Percentiles rank a stretch among this genome's conserved stretches.
These are phyloP conservation scores for Mandrillus leucophaeus DNA, from an alignment of 2,113 vertebrate species.

Conservation along the genomic window DNA sequence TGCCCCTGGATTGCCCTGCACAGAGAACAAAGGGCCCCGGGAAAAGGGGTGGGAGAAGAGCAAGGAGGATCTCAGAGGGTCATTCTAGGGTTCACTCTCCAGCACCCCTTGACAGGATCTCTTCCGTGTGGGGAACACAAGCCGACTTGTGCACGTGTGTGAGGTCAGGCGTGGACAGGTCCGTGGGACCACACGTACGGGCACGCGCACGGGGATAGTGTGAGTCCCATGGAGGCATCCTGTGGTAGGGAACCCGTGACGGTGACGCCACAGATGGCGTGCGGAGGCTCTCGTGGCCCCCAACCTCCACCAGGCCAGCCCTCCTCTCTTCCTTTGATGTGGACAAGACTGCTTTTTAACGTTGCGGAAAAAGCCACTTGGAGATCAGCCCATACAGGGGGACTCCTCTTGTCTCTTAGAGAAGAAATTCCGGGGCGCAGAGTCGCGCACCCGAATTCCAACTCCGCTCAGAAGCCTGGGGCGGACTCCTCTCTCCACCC, in stretches of 20 bases:
- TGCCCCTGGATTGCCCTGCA: not conserved
- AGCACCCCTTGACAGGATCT: not conserved
- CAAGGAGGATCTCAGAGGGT: not conserved
- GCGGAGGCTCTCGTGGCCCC: not conserved
- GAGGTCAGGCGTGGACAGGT: not conserved
- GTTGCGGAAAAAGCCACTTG: not conserved
- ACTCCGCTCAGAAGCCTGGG: not conserved
- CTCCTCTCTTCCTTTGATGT: not conserved
- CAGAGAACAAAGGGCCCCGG: not conserved
- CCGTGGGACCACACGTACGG: not conserved
- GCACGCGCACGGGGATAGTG: rapidly evolving
- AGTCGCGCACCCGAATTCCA: not conserved
- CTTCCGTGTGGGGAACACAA: too few relatives aligned
- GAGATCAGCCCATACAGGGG: not conserved
- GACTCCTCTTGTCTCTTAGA: not conserved
- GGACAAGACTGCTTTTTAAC: not conserved
- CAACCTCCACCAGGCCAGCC: not conserved
- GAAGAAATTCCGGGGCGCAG: not conserved
- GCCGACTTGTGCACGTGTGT: not conserved
- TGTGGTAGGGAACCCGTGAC: too few relatives aligned
- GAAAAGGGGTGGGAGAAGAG: not conserved
- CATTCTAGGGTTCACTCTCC: not conserved
- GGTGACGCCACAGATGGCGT: not conserved
- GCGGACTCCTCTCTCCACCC: not conserved
- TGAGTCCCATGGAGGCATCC: not conserved